Evolutionary conservation across 1,140 invertebrate species (phyloP).

Genomic region (Heliconius hewitsoni): DNA sequence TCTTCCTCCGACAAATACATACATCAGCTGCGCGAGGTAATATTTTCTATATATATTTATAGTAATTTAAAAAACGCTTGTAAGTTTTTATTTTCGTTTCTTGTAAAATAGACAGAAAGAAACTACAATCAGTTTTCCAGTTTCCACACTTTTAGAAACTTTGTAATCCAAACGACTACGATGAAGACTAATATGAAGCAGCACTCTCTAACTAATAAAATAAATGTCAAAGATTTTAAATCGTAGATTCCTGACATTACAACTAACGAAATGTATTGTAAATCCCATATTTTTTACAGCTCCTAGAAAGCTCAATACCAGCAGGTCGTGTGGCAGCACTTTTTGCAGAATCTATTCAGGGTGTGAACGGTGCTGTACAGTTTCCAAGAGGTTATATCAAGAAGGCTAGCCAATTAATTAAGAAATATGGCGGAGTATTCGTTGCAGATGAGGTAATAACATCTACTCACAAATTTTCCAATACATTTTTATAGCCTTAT

Average conservation of each 20-base stretch:
- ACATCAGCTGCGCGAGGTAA: conserved; percentile 88
- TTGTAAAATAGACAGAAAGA: neutral
- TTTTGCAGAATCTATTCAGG: conserved; percentile 97
- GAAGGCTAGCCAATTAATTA: conserved; percentile 90
- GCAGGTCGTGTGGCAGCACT: conserved; percentile 90
- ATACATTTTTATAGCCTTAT: neutral
- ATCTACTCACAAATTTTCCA: neutral
- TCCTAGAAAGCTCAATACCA: conserved; percentile 89
- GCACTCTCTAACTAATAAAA: too few species aligned
- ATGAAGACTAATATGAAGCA: too few species aligned
- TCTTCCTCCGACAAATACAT: conserved; percentile 90
- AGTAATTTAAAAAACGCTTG: neutral
- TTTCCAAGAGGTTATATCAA: conserved; percentile 94
- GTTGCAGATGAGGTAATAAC: conserved; percentile 92
- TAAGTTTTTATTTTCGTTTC: neutral
- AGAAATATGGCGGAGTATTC: conserved; percentile 91
- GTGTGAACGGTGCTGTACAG: conserved; percentile 90
- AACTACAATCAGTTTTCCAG: neutral
- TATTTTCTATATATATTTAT: neutral
- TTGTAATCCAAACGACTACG: too few species aligned
- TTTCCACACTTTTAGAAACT: neutral
- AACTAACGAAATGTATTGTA: too few species aligned
- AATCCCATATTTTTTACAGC: conserved; percentile 44
- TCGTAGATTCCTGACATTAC: too few species aligned
- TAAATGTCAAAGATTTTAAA: neutral